Percentiles rank a stretch among this genome's conserved stretches.
Conservation (phyloP, 2,888 invertebrate species). For the Tupiocoris notatus region DNA sequence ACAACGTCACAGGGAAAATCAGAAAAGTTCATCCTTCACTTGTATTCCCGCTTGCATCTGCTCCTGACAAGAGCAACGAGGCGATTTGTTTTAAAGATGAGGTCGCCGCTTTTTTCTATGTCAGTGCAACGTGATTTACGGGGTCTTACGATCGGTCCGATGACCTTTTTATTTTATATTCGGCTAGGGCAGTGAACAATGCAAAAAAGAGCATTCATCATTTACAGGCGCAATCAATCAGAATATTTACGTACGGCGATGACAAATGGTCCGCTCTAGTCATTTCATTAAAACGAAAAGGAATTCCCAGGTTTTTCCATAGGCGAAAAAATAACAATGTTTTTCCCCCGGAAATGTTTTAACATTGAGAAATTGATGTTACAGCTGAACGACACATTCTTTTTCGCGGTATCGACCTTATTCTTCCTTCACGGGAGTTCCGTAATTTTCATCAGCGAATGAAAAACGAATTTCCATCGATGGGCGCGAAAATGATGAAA, state of each 20-base stretch:
- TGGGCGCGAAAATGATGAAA: no score
- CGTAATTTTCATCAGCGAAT: no score
- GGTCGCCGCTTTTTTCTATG: not conserved
- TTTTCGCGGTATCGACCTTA: no score
- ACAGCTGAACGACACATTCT: no score
- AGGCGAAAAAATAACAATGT: no score
- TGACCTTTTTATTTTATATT: not conserved
- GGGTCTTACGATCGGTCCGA: not conserved
- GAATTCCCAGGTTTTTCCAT: not conserved
- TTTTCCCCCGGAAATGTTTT: no score
- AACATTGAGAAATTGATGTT: no score
- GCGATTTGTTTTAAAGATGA: not conserved
- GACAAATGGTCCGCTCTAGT: not conserved
- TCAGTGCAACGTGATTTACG: not conserved
- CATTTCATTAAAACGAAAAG: not conserved
- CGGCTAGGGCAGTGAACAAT: no score
- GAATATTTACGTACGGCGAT: not conserved
- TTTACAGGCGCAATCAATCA: not conserved
- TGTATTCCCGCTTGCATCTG: not conserved
- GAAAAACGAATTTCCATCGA: no score
- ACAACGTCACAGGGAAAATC: not conserved
- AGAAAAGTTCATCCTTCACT: not conserved
- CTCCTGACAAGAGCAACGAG: not conserved
- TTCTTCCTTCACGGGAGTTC: no score
- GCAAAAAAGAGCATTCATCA: not conserved